Percentiles rank a stretch among this genome's conserved stretches.
Evolutionary conservation across 2,888 invertebrate genomes (phyloP).

Genomic region (Auanema freiburgensis): DNA sequence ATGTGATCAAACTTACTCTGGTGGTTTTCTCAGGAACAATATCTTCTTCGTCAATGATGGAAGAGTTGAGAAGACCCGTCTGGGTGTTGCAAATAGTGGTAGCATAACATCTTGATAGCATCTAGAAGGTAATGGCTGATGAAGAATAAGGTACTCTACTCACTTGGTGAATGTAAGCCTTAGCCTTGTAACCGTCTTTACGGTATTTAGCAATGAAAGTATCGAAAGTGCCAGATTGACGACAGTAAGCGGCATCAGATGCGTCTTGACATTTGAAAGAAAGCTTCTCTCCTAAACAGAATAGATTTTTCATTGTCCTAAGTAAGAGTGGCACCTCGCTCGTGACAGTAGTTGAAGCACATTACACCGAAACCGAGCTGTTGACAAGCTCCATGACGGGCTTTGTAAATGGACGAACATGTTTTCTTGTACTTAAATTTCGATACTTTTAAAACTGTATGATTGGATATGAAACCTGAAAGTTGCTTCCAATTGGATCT

Average conservation of each 20-base stretch:
- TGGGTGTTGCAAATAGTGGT: constrained; percentile 59
- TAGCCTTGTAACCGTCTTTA: constrained; percentile 62
- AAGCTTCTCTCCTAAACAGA: constrained; percentile 53
- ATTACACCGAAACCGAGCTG: constrained; percentile 62
- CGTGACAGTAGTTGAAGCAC: constrained; percentile 63
- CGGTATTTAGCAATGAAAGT: constrained; percentile 56
- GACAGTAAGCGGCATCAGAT: constrained; percentile 56
- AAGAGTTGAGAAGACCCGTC: constrained; percentile 56
- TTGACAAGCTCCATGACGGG: constrained; percentile 59
- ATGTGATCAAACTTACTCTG: constrained; percentile 25
- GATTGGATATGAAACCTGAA: constrained; percentile 39
- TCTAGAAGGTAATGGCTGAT: constrained; percentile 30
- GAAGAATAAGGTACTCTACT: not conserved
- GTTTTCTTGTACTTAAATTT: constrained; percentile 60
- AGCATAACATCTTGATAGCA: constrained; percentile 61
- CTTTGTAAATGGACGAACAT: constrained; percentile 61
- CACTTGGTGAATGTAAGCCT: constrained; percentile 62
- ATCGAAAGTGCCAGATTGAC: constrained; percentile 55
- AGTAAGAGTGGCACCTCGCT: constrained; percentile 43
- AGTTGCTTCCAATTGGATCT: constrained; percentile 61
- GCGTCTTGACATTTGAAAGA: constrained; percentile 58
- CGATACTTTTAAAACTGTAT: not conserved
- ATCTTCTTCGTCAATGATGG: constrained; percentile 45
- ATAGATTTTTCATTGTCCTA: not conserved
- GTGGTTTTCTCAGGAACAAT: constrained; percentile 37